Evolutionary conservation across 2,888 invertebrate species (phyloP).

Genomic region (Andrena dorsata): DNA sequence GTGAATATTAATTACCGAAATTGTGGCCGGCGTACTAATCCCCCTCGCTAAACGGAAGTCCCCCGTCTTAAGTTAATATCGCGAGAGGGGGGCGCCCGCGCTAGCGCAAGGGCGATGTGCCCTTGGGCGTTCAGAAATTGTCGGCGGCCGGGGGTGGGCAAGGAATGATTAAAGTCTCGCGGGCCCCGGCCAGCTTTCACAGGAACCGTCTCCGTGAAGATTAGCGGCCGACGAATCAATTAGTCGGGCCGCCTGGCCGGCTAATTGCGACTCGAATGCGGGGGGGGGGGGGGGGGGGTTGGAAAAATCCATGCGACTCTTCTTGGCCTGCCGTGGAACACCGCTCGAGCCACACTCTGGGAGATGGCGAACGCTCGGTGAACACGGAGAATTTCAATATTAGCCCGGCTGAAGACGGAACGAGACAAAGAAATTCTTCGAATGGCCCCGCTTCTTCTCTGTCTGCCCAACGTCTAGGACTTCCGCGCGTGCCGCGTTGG

Average conservation of each 20-base stretch:
- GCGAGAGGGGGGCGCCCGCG: constrained; percentile 14
- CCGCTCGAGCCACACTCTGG: background rate
- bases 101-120: constrained; percentile 25
- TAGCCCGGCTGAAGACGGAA: constrained; percentile 3
- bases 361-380: background rate
- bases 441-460: background rate
- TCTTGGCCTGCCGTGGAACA: background rate
- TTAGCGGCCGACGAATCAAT: constrained; percentile 72
- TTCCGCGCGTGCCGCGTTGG: no score
- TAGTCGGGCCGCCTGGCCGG: constrained; percentile 78
- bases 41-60: constrained; percentile 69
- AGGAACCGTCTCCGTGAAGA: constrained; percentile 35
- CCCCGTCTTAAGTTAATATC: constrained; percentile 75
- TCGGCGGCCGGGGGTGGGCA: constrained; percentile 24
- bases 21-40: constrained; percentile 58
- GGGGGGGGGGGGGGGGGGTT: background rate
- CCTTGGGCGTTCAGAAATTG: constrained; percentile 39
- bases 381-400: constrained; percentile 42
- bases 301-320: background rate
- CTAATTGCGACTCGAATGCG: constrained; percentile 75
- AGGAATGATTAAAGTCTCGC: constrained; percentile 63
- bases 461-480: background rate
- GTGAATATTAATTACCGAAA: constrained; percentile 77
- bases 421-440: constrained; percentile 16
- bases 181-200: background rate